A percentile compares a stretch with the other conserved stretches of the same genome.
phyloP scores from a whole-genome alignment of 2,888 invertebrate genomes.

The Leptopterna dolabrata region DNA sequence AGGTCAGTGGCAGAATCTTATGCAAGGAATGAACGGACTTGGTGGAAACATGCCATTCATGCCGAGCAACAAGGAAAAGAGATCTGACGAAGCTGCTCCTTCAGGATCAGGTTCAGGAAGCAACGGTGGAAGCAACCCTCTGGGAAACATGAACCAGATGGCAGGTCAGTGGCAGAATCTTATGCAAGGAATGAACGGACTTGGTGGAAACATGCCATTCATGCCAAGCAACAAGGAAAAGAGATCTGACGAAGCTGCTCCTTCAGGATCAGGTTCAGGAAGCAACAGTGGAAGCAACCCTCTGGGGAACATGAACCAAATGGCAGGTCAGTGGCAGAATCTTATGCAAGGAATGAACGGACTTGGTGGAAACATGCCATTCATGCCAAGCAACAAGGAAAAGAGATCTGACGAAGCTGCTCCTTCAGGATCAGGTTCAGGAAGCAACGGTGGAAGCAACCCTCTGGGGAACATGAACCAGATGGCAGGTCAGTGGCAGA shows the following conservation, averaged over 20 bases:
- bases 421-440: neutral
- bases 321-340: neutral
- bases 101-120: neutral
- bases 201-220: slow-evolving; percentile 42
- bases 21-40: neutral
- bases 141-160: neutral
- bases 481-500: neutral
- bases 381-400: neutral
- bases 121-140: neutral
- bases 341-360: neutral
- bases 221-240: neutral
- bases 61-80: neutral
- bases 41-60: slow-evolving; percentile 46
- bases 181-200: neutral
- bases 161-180: neutral
- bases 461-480: neutral
- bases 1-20: neutral
- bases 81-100: neutral
- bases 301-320: neutral
- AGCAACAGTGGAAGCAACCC: neutral
- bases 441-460: slow-evolving; percentile 1
- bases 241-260: neutral
- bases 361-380: slow-evolving; percentile 35
- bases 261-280: neutral
- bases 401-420: slow-evolving; percentile 24